Evolutionary conservation across 92 coral and sea anemone genomes (phyloP), one percentile per base, ranked within the genome.

Genomic region (Porites divaricata): DNA sequence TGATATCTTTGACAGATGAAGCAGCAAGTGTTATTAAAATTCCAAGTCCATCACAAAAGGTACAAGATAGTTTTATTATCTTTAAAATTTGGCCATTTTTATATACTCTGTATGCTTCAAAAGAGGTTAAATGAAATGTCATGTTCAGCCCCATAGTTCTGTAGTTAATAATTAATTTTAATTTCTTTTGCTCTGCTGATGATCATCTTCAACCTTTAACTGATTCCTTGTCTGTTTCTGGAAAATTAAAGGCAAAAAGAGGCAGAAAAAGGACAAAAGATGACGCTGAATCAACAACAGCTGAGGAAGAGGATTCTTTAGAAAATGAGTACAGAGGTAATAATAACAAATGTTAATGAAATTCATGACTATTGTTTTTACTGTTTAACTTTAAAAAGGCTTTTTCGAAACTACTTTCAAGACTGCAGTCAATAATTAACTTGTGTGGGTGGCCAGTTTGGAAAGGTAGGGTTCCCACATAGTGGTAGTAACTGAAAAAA

Each of bases 271-370:
- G 88, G 35, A 64, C 17, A 26, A 20, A 63, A 57, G 35, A 28
- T 52, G 76, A 64, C 6, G 61, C 75, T 35, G 63, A 23, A 62
- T 53, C 74, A 23, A 16, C 0, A 4, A 8, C 11, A 1, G 22
- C 56, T 21, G 26, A 8, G 9, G 59, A 22, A n/a, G 35, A 63
- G 51, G 75, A 57, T 10, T 72, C 74, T 28, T 57, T 75, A 41
- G 88, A 83, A 64, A 67, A 51, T 16, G 82, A 84, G 45, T 84
- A 75, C 14, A 75, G 59, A 75, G 67, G 88, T 84, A 23, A 35
- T 35, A 9, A 63, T 8, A 21, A 0, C 2, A 16, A 51, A 54
- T n/a, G 2, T 11, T 15, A 54, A 11, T 54, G 58, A 53, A 11
- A 54, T 54, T 54, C 2, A 54, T 35, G 45, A 0, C 45, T 35